phyloP scores from a whole-genome alignment of 1,140 invertebrate genomes.

The Argopecten irradians region DNA sequence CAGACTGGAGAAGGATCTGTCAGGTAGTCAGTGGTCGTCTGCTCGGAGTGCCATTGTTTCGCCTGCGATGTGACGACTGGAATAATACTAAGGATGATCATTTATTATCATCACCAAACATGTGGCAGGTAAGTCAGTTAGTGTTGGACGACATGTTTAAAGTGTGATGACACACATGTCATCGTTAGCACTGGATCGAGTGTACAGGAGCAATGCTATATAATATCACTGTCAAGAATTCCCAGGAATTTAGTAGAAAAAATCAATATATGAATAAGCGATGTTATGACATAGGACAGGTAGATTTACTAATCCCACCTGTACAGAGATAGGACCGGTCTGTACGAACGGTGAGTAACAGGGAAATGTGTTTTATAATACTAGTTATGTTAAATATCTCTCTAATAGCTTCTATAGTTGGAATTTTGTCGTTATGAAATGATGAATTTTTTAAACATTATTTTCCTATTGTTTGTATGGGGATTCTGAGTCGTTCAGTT shows the following conservation, averaged over 20 bases:
- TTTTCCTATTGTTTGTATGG: too few species aligned
- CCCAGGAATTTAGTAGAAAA: background rate
- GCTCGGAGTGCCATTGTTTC: background rate
- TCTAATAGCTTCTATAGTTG: too few species aligned
- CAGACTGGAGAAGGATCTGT: constrained; percentile 3
- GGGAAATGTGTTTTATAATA: background rate
- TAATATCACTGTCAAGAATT: background rate
- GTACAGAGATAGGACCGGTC: background rate
- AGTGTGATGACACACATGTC: background rate
- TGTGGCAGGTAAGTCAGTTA: background rate
- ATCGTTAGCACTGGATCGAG: background rate
- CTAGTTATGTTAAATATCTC: too few species aligned
- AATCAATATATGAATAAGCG: background rate
- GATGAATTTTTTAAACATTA: too few species aligned
- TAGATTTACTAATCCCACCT: background rate
- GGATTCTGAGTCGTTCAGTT: too few species aligned
- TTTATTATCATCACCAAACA: background rate
- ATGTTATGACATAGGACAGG: background rate
- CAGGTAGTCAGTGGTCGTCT: constrained; percentile 3
- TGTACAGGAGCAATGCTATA: background rate
- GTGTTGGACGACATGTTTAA: background rate
- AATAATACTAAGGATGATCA: background rate
- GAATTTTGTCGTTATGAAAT: too few species aligned
- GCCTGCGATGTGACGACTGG: background rate
- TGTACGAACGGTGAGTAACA: background rate